phyloP scores from a whole-genome alignment of 2,888 invertebrate species.

The Baronia brevicornis region DNA sequence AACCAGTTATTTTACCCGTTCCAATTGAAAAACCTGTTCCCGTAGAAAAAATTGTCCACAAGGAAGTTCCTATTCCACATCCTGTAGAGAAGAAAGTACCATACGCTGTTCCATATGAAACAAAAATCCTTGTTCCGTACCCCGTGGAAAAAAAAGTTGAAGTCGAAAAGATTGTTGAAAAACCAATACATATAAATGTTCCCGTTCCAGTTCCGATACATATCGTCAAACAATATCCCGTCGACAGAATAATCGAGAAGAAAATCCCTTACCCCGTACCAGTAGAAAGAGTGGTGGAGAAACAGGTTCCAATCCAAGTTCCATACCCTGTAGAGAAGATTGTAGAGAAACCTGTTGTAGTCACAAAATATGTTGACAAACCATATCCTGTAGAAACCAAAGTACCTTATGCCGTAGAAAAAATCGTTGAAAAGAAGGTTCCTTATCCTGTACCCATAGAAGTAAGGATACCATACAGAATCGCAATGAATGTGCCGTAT shows the following conservation, averaged over 20 bases:
- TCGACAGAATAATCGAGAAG: constrained; percentile 71
- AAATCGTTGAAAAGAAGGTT: constrained; percentile 66
- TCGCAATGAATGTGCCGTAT: constrained; percentile 66
- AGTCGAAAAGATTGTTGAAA: constrained; percentile 71
- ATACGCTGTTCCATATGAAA: constrained; percentile 61
- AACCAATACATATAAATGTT: constrained; percentile 56
- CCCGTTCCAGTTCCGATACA: constrained; percentile 55
- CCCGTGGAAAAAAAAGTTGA: constrained; percentile 59
- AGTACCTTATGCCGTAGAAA: constrained; percentile 65
- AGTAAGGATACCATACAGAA: no score
- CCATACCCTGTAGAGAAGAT: constrained; percentile 67
- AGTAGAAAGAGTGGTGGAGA: constrained; percentile 64
- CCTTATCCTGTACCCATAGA: constrained; percentile 75
- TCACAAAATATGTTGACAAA: constrained; percentile 58
- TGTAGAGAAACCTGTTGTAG: constrained; percentile 67
- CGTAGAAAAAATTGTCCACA: constrained; percentile 55
- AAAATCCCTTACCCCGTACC: constrained; percentile 61
- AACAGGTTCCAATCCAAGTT: constrained; percentile 53
- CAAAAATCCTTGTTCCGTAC: constrained; percentile 63
- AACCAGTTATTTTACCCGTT: constrained; percentile 48
- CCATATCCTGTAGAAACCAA: constrained; percentile 67
- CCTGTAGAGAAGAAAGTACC: constrained; percentile 68
- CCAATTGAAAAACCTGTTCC: constrained; percentile 56
- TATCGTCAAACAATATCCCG: constrained; percentile 59
- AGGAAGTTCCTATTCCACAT: constrained; percentile 63